These are phyloP conservation scores for Augochlorella aurata DNA, from an alignment of 2,888 invertebrate genomes.

Conservation along the genomic window DNA sequence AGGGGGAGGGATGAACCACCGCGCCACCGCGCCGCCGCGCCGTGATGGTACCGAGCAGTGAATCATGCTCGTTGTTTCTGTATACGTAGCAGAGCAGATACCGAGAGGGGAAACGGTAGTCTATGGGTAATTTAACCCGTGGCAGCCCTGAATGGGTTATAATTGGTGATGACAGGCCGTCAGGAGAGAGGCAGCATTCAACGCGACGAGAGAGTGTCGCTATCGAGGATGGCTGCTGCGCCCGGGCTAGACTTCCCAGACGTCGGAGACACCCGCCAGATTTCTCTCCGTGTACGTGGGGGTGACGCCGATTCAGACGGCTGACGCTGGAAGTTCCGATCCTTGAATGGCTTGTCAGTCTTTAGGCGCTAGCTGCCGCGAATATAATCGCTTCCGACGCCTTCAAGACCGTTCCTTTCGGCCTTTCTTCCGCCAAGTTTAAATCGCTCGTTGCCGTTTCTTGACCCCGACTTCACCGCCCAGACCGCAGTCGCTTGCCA, in stretches of 20 bases:
- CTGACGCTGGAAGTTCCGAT: slow-evolving; percentile 38
- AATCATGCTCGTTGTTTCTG: slow-evolving; percentile 72
- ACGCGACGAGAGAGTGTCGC: slow-evolving; percentile 55
- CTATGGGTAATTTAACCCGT: slow-evolving; percentile 77
- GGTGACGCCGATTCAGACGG: slow-evolving; percentile 46
- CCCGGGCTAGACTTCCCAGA: slow-evolving; percentile 23
- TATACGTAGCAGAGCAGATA: slow-evolving; percentile 40
- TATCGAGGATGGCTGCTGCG: slow-evolving; percentile 47
- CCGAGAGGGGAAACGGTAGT: slow-evolving; percentile 53
- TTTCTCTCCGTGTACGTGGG: slow-evolving; percentile 26
- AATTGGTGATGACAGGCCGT: slow-evolving; percentile 80
- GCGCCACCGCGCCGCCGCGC: neutral
- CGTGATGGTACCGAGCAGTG: slow-evolving; percentile 47
- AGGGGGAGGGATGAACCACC: slow-evolving; percentile 4
- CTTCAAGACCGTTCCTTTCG: neutral
- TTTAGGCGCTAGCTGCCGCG: slow-evolving; percentile 1
- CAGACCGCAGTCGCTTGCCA: neutral
- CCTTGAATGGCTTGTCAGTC: slow-evolving; percentile 37
- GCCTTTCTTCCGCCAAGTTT: slow-evolving; percentile 1
- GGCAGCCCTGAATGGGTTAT: slow-evolving; percentile 77
- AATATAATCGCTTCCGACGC: slow-evolving; percentile 19
- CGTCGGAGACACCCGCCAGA: slow-evolving; percentile 43
- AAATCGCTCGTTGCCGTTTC: neutral
- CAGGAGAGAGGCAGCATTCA: slow-evolving; percentile 66
- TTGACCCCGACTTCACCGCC: neutral